Evolutionary conservation across 2,888 invertebrate species (phyloP), one percentile per base, ranked within the genome.

Genomic region (Malthinus flaveolus): DNA sequence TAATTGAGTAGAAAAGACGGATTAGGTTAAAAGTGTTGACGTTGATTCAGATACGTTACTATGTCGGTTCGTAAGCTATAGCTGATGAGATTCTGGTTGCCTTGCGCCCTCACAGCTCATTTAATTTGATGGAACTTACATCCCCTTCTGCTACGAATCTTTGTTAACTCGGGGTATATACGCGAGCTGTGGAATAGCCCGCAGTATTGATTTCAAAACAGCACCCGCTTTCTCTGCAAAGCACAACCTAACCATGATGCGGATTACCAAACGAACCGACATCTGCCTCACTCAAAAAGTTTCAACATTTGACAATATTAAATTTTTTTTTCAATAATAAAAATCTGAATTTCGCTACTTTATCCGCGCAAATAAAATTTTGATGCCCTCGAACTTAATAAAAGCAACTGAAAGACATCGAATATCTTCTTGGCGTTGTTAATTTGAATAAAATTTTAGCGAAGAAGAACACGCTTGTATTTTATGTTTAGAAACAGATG

Each of bases 191-290:
- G 58, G 63, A 46, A 63, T 63, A 66, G 67, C 67, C 68, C 68
- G 64, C 68, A 68, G 68, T 70, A 70, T 70, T 70, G 70, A 70
- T 70, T 59, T 36, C 56, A 47, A 48, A 49, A 46, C 39, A 52
- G 47, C 52, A 42, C 47, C 51, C 52, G 51, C 50, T 23, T 49
- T 45, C 50, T 46, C 56, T 50, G 35, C 46, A 33, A 51, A 47
- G 33, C 54, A 34, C 31, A 54, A 33, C 54, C 32, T 23, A 31
- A 35, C 48, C 49, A 51, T 23, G 23, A 23, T 55, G 15, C 49
- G 50, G 51, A 55, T 55, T 55, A 47, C 47, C 46, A 35, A 49
- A 53, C 36, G 39, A 35, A 50, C 49, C 53, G 44, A 46, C 58
- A 58, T 49, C 58, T 44, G 58, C 34, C 48, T 58, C 33, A 52